These are phyloP conservation scores for Drosophila azteca DNA, from an alignment of 1,140 invertebrate genomes.

Conservation along the genomic window DNA sequence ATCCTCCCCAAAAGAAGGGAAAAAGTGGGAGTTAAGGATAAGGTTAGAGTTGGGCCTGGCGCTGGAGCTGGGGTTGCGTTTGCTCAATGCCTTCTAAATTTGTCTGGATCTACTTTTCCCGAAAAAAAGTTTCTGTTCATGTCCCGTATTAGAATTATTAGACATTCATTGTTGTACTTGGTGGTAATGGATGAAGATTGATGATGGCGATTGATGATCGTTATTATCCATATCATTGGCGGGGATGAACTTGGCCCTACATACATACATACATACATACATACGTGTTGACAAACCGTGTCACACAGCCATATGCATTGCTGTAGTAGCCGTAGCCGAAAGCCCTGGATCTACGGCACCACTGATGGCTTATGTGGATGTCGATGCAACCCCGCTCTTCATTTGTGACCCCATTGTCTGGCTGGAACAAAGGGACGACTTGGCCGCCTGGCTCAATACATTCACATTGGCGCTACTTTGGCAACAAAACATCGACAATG, in stretches of 20 bases:
- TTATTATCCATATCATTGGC: slow-evolving; percentile 50
- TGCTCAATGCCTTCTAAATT: slow-evolving; percentile 26
- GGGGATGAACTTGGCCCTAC: slow-evolving; percentile 3
- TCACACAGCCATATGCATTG: not conserved
- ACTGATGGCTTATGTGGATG: slow-evolving; percentile 10
- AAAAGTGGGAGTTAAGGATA: not conserved
- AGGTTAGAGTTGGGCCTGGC: not conserved
- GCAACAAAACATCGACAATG: slow-evolving; percentile 76
- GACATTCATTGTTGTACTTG: slow-evolving; percentile 50
- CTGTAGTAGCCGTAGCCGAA: slow-evolving; percentile 7
- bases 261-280: too few relatives aligned
- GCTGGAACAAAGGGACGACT: slow-evolving; percentile 50
- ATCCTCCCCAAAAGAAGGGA: not conserved
- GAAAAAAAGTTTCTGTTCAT: slow-evolving; percentile 19
- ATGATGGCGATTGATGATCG: slow-evolving; percentile 65
- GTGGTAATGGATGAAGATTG: slow-evolving; percentile 75
- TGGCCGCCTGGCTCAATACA: slow-evolving; percentile 23
- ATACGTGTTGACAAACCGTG: slow-evolving; percentile 14
- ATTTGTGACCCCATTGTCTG: slow-evolving; percentile 73
- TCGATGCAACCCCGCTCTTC: slow-evolving; percentile 34
- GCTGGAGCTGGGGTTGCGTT: slow-evolving; percentile 4
- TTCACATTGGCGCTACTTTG: slow-evolving; percentile 56
- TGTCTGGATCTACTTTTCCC: not conserved
- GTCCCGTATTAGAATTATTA: slow-evolving; percentile 49
- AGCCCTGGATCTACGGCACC: slow-evolving; percentile 13